phyloP scores from a whole-genome alignment of 2,888 invertebrate genomes.

The Pandemis cinnamomeana region DNA sequence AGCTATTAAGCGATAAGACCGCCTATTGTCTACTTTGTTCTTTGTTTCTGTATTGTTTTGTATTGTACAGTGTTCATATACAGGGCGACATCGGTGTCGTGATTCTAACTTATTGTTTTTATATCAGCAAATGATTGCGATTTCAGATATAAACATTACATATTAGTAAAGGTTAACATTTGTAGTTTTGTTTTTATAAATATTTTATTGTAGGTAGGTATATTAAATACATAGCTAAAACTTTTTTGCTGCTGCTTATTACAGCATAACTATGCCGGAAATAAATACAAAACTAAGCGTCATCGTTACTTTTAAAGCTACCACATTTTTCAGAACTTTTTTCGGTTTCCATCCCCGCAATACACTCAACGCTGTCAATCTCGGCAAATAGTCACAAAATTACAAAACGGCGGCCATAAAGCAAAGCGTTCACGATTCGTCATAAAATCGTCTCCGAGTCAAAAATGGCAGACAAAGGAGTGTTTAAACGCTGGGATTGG shows the following conservation, averaged over 20 bases:
- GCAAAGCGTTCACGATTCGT: constrained; percentile 50
- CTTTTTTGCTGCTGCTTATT: not conserved
- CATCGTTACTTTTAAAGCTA: not conserved
- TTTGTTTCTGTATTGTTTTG: too few species aligned
- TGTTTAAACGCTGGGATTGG: constrained; percentile 70
- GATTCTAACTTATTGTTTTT: too few species aligned
- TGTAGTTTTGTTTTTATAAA: too few species aligned
- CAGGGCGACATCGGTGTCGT: too few species aligned
- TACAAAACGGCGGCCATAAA: not conserved
- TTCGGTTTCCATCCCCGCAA: not conserved
- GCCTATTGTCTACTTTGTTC: too few species aligned
- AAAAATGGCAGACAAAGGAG: constrained; percentile 66
- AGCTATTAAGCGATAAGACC: too few species aligned
- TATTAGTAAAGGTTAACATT: too few species aligned
- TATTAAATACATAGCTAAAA: too few species aligned
- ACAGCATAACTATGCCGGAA: not conserved
- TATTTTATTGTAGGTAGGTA: too few species aligned
- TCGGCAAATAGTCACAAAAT: constrained; percentile 2
- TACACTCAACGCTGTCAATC: not conserved
- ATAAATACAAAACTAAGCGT: not conserved
- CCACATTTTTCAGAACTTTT: not conserved
- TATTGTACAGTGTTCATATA: too few species aligned
- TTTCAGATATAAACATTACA: too few species aligned
- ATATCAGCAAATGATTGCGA: too few species aligned
- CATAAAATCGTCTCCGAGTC: constrained; percentile 64